Conservation (phyloP, 2,113 vertebrate species). For the Thermophis baileyi region DNA sequence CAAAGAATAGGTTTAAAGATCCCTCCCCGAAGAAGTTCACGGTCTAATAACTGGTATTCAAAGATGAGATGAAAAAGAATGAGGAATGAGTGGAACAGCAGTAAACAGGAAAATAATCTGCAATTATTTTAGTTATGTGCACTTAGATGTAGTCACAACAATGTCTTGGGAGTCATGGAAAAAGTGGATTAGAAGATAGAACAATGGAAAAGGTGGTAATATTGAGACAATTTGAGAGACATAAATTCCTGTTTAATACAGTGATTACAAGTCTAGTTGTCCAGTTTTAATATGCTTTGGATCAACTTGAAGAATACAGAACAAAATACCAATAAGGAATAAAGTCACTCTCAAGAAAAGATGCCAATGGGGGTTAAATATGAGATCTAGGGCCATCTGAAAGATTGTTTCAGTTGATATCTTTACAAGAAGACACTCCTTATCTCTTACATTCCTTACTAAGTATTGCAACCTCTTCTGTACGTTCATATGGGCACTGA, state of each 20-base stretch:
- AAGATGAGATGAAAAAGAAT: background rate
- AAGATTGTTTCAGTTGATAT: background rate
- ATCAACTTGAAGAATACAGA: background rate
- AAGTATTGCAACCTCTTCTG: background rate
- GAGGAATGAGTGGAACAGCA: background rate
- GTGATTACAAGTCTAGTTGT: background rate
- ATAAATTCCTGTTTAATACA: background rate
- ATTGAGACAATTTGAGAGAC: too few relatives aligned
- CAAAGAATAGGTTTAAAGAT: background rate
- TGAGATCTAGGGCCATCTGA: background rate
- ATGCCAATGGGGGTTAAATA: background rate
- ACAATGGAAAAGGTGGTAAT: background rate
- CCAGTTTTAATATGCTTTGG: background rate
- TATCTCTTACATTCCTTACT: background rate
- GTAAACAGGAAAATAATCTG: background rate
- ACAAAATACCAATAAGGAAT: background rate
- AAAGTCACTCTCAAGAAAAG: background rate
- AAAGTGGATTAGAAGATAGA: background rate
- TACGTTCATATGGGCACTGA: background rate
- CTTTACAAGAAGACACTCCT: background rate
- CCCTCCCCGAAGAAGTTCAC: background rate
- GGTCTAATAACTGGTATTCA: background rate
- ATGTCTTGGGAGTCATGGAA: background rate
- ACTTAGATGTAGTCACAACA: background rate
- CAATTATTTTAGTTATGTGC: background rate